Evolutionary conservation across 2,888 invertebrate species (phyloP).

Genomic region (Eilema depressum): DNA sequence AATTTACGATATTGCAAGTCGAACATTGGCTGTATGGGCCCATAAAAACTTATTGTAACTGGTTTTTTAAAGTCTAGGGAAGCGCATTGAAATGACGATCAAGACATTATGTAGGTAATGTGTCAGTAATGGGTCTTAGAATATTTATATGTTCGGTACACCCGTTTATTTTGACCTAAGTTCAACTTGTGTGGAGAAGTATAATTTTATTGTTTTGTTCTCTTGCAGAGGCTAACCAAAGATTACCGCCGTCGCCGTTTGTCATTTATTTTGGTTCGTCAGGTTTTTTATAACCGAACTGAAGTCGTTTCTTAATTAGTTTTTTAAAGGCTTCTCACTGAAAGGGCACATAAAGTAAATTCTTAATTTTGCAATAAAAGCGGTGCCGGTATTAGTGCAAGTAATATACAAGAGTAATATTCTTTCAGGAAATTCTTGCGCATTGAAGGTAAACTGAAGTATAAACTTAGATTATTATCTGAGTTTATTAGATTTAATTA

Average conservation of each 20-base stretch:
- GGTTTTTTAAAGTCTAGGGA: conserved; percentile 48
- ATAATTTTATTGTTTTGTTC: background rate
- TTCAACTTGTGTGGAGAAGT: background rate
- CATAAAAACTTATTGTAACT: conserved; percentile 63
- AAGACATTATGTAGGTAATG: conserved; percentile 49
- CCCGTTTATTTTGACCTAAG: conserved; percentile 6
- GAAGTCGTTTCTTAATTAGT: conserved; percentile 1
- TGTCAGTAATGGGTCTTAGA: conserved; percentile 34
- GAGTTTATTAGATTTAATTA: background rate
- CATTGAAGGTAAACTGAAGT: background rate
- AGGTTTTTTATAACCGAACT: background rate
- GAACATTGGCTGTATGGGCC: conserved; percentile 55
- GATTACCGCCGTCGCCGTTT: background rate
- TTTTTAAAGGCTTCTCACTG: background rate
- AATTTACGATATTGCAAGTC: conserved; percentile 61
- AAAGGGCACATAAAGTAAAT: background rate
- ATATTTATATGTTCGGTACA: conserved; percentile 1
- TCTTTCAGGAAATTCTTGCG: too few species aligned
- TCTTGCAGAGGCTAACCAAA: background rate
- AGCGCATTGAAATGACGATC: conserved; percentile 52
- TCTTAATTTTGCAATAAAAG: background rate
- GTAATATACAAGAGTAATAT: background rate
- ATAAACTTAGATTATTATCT: background rate
- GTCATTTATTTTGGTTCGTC: background rate
- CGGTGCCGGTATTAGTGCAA: background rate